A percentile compares a stretch with the other conserved stretches of the same genome.
These are phyloP conservation scores for Drosophila aldrichi DNA, from an alignment of 2,888 invertebrate species.

Conservation along the genomic window DNA sequence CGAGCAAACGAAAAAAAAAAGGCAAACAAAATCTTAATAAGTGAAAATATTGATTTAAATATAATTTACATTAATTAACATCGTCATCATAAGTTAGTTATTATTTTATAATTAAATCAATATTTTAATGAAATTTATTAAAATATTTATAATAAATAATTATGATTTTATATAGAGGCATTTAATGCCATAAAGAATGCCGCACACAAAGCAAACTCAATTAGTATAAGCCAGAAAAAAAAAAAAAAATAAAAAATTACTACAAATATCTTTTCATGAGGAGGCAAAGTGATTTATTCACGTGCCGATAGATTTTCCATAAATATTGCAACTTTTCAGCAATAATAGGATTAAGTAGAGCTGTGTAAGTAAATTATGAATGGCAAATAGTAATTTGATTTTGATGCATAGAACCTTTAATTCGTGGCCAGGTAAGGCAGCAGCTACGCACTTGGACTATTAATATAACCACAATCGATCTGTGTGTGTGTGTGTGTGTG, in stretches of 20 bases:
- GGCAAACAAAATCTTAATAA: not conserved
- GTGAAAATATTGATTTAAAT: not conserved
- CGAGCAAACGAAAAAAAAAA: not conserved
- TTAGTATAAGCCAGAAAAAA: not conserved
- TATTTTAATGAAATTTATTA: not conserved
- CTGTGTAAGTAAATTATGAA: not conserved
- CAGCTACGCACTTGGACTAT: not conserved
- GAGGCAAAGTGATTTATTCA: not conserved
- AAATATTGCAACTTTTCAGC: not conserved
- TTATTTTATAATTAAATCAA: not conserved
- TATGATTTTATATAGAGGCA: not conserved
- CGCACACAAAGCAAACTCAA: slow-evolving; percentile 1
- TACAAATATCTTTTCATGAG: not conserved
- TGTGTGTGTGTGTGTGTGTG: too few relatives aligned
- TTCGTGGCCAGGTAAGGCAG: too few relatives aligned
- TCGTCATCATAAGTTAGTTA: too few relatives aligned
- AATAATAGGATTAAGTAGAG: slow-evolving; percentile 1
- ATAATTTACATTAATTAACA: not conserved
- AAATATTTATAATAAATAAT: not conserved
- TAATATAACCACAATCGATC: slow-evolving; percentile 13
- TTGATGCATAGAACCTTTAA: not conserved
- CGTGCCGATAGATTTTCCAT: slow-evolving; percentile 1
- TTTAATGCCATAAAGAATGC: not conserved
- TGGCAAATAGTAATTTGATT: not conserved
- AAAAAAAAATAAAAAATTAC: not conserved